Evolutionary conservation across 2,888 invertebrate genomes (phyloP), one percentile per base, ranked within the genome.

Genomic region (Lithophane leautieri): DNA sequence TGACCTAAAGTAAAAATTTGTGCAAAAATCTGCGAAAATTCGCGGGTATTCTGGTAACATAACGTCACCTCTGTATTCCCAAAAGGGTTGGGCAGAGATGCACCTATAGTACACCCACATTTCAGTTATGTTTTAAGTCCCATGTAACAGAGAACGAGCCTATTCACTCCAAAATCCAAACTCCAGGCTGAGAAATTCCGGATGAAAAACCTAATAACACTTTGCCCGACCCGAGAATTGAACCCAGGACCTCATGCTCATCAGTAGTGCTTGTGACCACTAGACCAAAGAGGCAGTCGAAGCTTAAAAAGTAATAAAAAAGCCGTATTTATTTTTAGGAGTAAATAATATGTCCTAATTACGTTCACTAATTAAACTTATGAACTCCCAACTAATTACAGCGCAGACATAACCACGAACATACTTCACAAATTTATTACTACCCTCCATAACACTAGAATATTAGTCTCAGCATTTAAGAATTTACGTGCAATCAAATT

Each of bases 401-500:
- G 25, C 54, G 50, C 52, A 60, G 52, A 68, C 78, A 70, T 70
- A 81, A 70, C 61, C 60, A 61, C 60, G 52, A 25, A 22, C 52
- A 79, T 83, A 50, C 40, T 71, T 82, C 69, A 72, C 58, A 76
- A 25, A 65, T 85, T 85, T 79, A 83, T 86, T 65, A 73, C 74
- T 54, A 60, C 67, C 70, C 70, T 74, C 69, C 42, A 67, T 80
- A 63, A 80, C 66, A 75, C 70, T 71, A 62, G 83, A 76, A 83
- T 83, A 83, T 79, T 79, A 85, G 65, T 58, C 47, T n/a, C 56
- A 68, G 63, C 69, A 71, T 84, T 78, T 73, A 82, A 82, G 78
- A 89, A 85, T 87, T 89, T 84, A 89, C 80, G 83, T 66, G 82
- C 89, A 82, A 84, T 88, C 83, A 88, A 83, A 83, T 86, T 83